phyloP scores from a whole-genome alignment of 2,888 invertebrate species.

The Oegoconia quadripuncta region DNA sequence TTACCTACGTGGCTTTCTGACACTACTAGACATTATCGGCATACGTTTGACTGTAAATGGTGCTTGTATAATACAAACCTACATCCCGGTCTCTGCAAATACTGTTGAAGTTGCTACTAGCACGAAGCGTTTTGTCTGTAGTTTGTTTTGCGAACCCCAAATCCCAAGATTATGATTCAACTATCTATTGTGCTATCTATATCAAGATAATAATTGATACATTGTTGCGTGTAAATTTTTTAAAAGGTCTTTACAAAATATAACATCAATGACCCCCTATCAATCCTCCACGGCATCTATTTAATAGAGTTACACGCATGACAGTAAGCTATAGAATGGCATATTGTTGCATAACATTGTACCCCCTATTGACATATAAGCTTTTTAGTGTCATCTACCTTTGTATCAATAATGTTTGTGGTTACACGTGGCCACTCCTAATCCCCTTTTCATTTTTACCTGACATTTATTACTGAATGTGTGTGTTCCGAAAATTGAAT shows the following conservation, averaged over 20 bases:
- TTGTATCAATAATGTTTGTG: constrained; percentile 39
- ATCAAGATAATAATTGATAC: too few relatives aligned
- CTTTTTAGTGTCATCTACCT: constrained; percentile 51
- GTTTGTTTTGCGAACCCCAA: too few relatives aligned
- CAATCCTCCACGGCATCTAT: constrained; percentile 60
- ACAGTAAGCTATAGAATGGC: constrained; percentile 46
- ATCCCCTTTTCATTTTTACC: constrained; percentile 15
- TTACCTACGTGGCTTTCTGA: too few relatives aligned
- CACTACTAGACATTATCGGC: too few relatives aligned
- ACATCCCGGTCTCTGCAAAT: too few relatives aligned
- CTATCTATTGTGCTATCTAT: too few relatives aligned
- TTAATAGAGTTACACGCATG: constrained; percentile 70
- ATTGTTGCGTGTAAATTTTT: too few relatives aligned
- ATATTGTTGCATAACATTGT: constrained; percentile 62
- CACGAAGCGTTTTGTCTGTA: too few relatives aligned
- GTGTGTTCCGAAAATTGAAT: constrained; percentile 35
- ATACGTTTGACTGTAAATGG: too few relatives aligned
- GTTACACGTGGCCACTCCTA: constrained; percentile 34
- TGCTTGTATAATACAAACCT: too few relatives aligned
- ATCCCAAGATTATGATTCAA: too few relatives aligned
- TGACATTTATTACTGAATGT: constrained; percentile 11
- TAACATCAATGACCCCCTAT: constrained; percentile 38
- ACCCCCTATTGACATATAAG: constrained; percentile 65
- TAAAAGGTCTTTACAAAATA: constrained; percentile 19
- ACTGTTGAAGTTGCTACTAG: too few relatives aligned